These are phyloP conservation scores for Abrostola tripartita DNA, from an alignment of 2,888 invertebrate species.

Conservation along the genomic window DNA sequence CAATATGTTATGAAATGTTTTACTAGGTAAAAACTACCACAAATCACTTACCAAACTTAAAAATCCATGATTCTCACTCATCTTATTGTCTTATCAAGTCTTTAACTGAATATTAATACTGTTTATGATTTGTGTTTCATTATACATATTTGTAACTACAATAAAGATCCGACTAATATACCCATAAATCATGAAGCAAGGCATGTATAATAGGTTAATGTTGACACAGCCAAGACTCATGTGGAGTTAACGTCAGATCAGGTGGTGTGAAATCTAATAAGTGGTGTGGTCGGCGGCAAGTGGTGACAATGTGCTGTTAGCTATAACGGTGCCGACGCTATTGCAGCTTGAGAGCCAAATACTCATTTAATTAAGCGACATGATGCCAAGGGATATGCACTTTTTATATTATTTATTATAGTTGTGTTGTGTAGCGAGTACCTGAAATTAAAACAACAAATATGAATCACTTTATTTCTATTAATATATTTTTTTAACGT, in stretches of 20 bases:
- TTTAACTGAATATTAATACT: no score
- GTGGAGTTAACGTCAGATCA: slow-evolving; percentile 52
- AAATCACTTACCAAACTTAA: no score
- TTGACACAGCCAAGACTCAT: slow-evolving; percentile 26
- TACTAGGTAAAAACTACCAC: no score
- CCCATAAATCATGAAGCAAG: background rate
- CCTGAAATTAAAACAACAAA: background rate
- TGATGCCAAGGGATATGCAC: slow-evolving; percentile 44
- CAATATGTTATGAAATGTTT: no score
- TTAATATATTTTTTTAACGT: no score
- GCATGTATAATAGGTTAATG: slow-evolving; percentile 15
- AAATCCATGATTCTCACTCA: no score
- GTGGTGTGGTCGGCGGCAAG: slow-evolving; percentile 64
- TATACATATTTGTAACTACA: no score
- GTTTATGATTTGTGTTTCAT: no score
- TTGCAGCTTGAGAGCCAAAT: slow-evolving; percentile 65
- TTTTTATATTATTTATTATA: slow-evolving; percentile 9
- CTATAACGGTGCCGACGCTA: slow-evolving; percentile 54
- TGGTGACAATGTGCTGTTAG: slow-evolving; percentile 70
- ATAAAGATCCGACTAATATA: background rate
- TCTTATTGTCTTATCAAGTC: no score
- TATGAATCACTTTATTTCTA: background rate
- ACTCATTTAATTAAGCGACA: slow-evolving; percentile 69
- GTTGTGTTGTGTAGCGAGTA: background rate
- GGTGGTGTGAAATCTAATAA: slow-evolving; percentile 66